Percentiles rank a stretch among this genome's conserved stretches.
Evolutionary conservation across 2,113 vertebrate species (phyloP).

Genomic region (Tautogolabrus adspersus): DNA sequence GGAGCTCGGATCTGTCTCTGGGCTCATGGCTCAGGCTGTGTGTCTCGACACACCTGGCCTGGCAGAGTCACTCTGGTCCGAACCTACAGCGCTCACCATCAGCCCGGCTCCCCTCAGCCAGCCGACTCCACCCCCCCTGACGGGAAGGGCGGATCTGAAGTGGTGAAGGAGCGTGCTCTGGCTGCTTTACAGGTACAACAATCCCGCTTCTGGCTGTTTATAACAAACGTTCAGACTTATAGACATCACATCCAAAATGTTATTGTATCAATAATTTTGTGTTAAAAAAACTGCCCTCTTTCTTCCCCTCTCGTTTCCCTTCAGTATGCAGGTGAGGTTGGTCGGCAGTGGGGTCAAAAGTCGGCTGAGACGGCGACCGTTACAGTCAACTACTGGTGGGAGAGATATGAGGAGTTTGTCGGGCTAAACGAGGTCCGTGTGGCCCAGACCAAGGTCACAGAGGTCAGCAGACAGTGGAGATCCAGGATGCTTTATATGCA

Average conservation of each 20-base stretch:
- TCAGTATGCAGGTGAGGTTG: constrained; percentile 79
- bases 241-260: too few relatives aligned
- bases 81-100: constrained; percentile 81
- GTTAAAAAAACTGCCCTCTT: neutral
- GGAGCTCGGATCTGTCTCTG: constrained; percentile 69
- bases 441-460: constrained; percentile 92
- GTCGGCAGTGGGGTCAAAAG: constrained; percentile 82
- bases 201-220: neutral
- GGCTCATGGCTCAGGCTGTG: constrained; percentile 75
- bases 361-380: constrained; percentile 75
- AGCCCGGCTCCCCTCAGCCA: constrained; percentile 51
- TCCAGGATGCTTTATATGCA: too few relatives aligned
- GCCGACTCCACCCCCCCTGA: constrained; percentile 61
- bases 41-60: constrained; percentile 55
- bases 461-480: constrained; percentile 83
- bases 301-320: constrained; percentile 45
- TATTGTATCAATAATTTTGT: too few relatives aligned
- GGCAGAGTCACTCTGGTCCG: constrained; percentile 64
- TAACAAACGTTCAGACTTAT: too few relatives aligned
- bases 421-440: constrained; percentile 92
- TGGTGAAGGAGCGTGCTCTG: constrained; percentile 60
- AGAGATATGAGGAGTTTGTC: constrained; percentile 94
- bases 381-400: constrained; percentile 89
- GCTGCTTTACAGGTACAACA: constrained; percentile 56
- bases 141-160: constrained; percentile 48